Evolutionary conservation across 2,797 vertebrate species (phyloP), one percentile per base, ranked within the genome.

Genomic region (Rhinella marina): DNA sequence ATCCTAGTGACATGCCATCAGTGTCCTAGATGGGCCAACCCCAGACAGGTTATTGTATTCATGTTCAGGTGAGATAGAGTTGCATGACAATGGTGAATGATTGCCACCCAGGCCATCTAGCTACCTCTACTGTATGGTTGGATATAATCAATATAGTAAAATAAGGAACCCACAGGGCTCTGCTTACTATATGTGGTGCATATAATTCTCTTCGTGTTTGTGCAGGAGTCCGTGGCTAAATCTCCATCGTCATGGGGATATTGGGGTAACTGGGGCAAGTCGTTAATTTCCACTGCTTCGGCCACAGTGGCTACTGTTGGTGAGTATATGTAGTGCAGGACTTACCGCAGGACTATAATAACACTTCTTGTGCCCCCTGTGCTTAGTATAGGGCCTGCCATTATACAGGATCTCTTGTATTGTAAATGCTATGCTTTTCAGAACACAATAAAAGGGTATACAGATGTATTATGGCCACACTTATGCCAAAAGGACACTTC

Each of bases 261-360:
- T 90, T 99, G 98, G 98, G 98, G 98, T 75, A 99, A 93, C 92
- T 99, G 98, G 98, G 98, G 98, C 13, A 98, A 98, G 92, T 97
- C 97, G 68, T 92, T 99, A 68, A 91, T 99, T 50, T 97, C 98
- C 77, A 97, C 97, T 62, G 98, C 98, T 0, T 96, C 98, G 77
- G 97, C 98, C 80, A 99, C 98, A 0, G 97, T 98, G 89, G 96
- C 96, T 72, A 97, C 97, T 84, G 98, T 99, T 91, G 98, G 98
- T 98, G 94, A 97, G 97, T 91, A 23, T 73, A 48, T 48, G 10
- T 16, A 14, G 4, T 29, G 6, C 21, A 62, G 19, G 27, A 16
- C 11, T 11, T 13, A 66, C 27, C 11, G 14, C 11, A 12, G 12
- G 2, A 41, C 32, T 41, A 41, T 41, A 41, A 41, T 41, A 41